Percentiles rank a stretch among this genome's conserved stretches.
phyloP scores from a whole-genome alignment of 2,888 invertebrate genomes.

The Marronus borbonicus region DNA sequence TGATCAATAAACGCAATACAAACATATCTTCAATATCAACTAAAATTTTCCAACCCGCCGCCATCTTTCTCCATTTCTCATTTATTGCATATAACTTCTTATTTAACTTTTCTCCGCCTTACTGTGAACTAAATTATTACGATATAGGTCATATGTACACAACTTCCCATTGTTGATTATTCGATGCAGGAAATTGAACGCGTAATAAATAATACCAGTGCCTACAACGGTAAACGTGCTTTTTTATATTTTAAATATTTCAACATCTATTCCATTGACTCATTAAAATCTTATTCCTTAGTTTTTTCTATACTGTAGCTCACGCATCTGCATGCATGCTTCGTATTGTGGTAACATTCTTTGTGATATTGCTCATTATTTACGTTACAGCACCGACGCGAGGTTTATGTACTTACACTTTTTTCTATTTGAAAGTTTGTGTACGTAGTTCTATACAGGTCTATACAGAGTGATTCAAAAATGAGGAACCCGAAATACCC shows the following conservation, averaged over 20 bases:
- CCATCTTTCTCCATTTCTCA: background rate
- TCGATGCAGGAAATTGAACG: background rate
- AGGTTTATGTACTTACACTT: too few species aligned
- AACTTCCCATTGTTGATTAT: background rate
- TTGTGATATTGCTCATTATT: background rate
- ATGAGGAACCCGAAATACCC: too few species aligned
- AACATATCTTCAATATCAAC: background rate
- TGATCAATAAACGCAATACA: slow-evolving; percentile 3
- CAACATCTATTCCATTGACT: background rate
- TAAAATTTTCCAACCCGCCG: background rate
- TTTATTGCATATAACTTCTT: background rate
- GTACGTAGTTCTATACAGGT: too few species aligned
- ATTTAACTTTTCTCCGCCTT: background rate
- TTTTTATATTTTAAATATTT: too few species aligned
- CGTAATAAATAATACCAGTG: background rate
- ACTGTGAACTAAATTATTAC: background rate
- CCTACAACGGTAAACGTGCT: background rate
- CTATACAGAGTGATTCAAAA: too few species aligned
- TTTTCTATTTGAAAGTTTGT: too few species aligned
- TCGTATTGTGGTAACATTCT: background rate
- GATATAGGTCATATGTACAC: background rate
- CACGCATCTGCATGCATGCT: slow-evolving; percentile 29
- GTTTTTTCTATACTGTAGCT: slow-evolving; percentile 34
- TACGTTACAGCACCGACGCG: too few species aligned
- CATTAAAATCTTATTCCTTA: slow-evolving; percentile 38